phyloP scores from a whole-genome alignment of 2,888 invertebrate genomes.

The Eretmocerus hayati region DNA sequence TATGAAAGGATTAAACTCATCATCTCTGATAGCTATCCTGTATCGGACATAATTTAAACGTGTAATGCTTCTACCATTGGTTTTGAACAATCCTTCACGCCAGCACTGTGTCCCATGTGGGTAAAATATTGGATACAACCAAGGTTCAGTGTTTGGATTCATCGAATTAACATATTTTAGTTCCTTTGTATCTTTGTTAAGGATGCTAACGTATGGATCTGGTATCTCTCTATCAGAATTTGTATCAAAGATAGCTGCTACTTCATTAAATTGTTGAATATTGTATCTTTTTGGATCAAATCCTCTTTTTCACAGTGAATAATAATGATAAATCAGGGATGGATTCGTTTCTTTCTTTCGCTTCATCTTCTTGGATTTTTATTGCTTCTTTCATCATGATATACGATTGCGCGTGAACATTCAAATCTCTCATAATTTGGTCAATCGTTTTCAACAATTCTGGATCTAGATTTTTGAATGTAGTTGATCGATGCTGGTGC shows the following conservation, averaged over 20 bases:
- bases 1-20: not conserved
- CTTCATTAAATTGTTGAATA: constrained; percentile 23
- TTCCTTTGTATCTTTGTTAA: constrained; percentile 18
- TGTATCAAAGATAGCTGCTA: constrained; percentile 22
- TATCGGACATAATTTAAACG: constrained; percentile 1
- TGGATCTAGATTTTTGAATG: constrained; percentile 7
- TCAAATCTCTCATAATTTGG: constrained; percentile 5
- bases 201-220: constrained; percentile 22
- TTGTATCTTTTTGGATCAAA: constrained; percentile 14
- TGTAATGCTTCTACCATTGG: constrained; percentile 1
- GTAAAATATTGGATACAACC: constrained; percentile 15
- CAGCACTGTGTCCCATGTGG: constrained; percentile 21
- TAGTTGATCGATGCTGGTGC: constrained; percentile 7
- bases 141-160: constrained; percentile 23
- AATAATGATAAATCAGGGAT: not conserved
- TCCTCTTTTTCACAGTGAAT: not conserved
- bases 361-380: not conserved
- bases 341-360: no score
- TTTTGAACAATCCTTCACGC: constrained; percentile 3
- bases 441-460: constrained; percentile 13
- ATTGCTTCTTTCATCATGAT: constrained; percentile 1
- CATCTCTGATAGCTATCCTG: not conserved
- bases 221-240: constrained; percentile 25
- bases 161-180: constrained; percentile 22
- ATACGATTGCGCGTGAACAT: constrained; percentile 1